Base-by-base conservation (phyloP, 2,113 vertebrate genomes). In the Alligator mississippiensis region DNA sequence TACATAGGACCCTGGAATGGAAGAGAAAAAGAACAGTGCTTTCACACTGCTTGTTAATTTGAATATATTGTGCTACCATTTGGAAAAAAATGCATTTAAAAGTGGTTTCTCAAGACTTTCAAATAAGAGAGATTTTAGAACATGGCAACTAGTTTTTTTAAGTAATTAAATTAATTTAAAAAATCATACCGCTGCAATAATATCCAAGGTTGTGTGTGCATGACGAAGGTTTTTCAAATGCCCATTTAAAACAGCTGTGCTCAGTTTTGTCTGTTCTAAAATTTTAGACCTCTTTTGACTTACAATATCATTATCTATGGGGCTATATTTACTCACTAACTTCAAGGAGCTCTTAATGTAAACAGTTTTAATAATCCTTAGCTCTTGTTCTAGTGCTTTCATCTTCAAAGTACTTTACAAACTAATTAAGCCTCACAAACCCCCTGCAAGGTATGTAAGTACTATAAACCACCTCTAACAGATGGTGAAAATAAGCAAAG, bases 331-430 rank as follows among this genome's bases (percentile, higher is more conserved):
- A 88, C 84, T 84, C 78, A 54, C 25, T 80, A 94, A 79, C 82
- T 74, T 94, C 58, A 89, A 81, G 94, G 89, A 91, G 89, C 76
- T 89, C 90, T 95, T 90, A 91, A 92, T 59, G 82, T 89, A 92
- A 97, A 96, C 82, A 91, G 74, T 92, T 95, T 95, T 89, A 95
- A 87, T 72, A 90, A 82, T 95, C 82, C 83, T 90, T 82, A 82
- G 58, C 66, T 82, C 80, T 93, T 89, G 38, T 85, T 95, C 92
- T 85, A 87, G 30, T 91, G 91, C 80, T 90, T 90, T 91, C 61
- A 90, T 93, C 90, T 96, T 93, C 85, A 63, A 92, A 96, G 93
- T 93, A 84, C 89, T 93, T 93, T 93, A 84, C 91, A 91, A 94
- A 90, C 87, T 94, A 96, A 96, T 94, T 93, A 96, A 93, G 77